Evolutionary conservation across 2,888 invertebrate species (phyloP).

Genomic region (Galerucella nymphaeae): DNA sequence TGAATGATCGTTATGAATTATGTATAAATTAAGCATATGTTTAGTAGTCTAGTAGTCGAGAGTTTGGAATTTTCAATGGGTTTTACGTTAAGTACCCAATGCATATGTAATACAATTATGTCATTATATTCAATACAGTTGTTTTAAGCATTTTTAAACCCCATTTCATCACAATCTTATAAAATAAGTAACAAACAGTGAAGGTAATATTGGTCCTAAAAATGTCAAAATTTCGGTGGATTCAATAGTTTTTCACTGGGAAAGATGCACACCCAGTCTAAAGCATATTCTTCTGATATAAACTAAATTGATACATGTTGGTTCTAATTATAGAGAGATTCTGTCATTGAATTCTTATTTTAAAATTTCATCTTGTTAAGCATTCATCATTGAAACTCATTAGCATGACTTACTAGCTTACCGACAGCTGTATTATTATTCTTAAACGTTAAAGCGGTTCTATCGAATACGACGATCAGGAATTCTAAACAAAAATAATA

Average conservation of each 20-base stretch:
- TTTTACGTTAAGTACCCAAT: not conserved
- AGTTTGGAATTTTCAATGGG: constrained; percentile 32
- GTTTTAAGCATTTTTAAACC: too few relatives aligned
- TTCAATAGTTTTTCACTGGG: too few relatives aligned
- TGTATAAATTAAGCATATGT: constrained; percentile 29
- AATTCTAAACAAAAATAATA: constrained; percentile 20
- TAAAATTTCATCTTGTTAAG: constrained; percentile 1
- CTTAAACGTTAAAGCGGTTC: constrained; percentile 12
- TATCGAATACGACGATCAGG: constrained; percentile 20
- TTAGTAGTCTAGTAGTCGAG: constrained; percentile 25
- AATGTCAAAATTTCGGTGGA: too few relatives aligned
- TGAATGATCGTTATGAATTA: constrained; percentile 43
- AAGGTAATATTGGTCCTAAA: too few relatives aligned
- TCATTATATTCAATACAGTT: not conserved
- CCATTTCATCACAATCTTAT: too few relatives aligned
- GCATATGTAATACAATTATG: not conserved
- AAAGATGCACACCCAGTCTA: too few relatives aligned
- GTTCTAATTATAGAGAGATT: not conserved
- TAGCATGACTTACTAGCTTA: not conserved
- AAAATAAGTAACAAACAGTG: too few relatives aligned
- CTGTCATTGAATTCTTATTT: not conserved
- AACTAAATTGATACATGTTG: not conserved
- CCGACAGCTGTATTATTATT: constrained; percentile 25
- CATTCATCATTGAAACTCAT: not conserved
- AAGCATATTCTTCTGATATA: too few relatives aligned